These are phyloP conservation scores for Tachypleus tridentatus DNA, from an alignment of 1,140 invertebrate species.

Conservation along the genomic window DNA sequence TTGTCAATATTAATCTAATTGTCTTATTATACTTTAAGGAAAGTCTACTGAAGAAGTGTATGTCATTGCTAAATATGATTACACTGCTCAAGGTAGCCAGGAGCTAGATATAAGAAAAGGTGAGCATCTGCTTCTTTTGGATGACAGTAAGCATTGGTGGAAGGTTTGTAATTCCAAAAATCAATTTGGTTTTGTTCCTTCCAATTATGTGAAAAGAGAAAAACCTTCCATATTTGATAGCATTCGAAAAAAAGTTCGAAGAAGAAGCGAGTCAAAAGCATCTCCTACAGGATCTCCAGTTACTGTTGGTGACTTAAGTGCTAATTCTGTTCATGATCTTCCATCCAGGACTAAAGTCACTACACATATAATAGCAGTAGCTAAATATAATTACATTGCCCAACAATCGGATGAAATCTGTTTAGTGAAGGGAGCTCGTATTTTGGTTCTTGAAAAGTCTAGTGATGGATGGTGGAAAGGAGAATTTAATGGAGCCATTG, in stretches of 20 bases:
- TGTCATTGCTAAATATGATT: constrained; percentile 97
- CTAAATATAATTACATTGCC: constrained; percentile 96
- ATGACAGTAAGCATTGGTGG: constrained; percentile 99
- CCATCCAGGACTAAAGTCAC: constrained; percentile 15
- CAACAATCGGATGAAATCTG: constrained; percentile 93
- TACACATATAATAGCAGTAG: constrained; percentile 50
- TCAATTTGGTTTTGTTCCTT: constrained; percentile 95
- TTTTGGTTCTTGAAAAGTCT: constrained; percentile 88
- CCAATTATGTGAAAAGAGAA: constrained; percentile 97
- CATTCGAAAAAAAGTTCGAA: constrained; percentile 86
- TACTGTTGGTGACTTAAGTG: constrained; percentile 40
- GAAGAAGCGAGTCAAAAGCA: constrained; percentile 74
- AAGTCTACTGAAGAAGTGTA: constrained; percentile 67
- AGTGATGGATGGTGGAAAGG: constrained; percentile 99
- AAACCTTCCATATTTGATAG: constrained; percentile 91
- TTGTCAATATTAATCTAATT: no score
- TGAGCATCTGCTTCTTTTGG: constrained; percentile 86
- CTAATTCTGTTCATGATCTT: constrained; percentile 8
- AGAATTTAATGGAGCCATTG: constrained; percentile 62
- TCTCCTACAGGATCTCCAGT: constrained; percentile 22
- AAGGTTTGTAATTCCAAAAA: constrained; percentile 81
- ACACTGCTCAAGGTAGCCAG: constrained; percentile 89
- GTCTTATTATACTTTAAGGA: constrained; percentile 9
- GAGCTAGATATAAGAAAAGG: constrained; percentile 95
- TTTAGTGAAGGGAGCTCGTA: constrained; percentile 70